Evolutionary conservation across 2,113 vertebrate genomes (phyloP).

Genomic region (Pycnonotus jocosus): DNA sequence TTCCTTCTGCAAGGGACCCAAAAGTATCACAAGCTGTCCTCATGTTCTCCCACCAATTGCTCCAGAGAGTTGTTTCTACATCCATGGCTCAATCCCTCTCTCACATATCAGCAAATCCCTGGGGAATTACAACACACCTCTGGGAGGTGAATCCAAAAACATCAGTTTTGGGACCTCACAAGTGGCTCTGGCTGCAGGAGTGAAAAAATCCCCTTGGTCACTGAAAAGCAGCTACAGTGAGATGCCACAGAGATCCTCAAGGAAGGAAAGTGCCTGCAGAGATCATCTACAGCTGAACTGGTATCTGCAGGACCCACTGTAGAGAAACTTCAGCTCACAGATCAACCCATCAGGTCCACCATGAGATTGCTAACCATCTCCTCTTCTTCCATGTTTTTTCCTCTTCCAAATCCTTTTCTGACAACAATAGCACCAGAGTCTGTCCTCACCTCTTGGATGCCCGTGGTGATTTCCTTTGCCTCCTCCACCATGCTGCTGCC

Average conservation of each 20-base stretch:
- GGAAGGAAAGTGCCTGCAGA: not conserved
- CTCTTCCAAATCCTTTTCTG: not conserved
- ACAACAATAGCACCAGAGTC: not conserved
- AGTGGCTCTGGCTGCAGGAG: not conserved
- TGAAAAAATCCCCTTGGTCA: not conserved
- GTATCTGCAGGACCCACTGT: not conserved
- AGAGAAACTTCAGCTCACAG: not conserved
- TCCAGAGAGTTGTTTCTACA: not conserved
- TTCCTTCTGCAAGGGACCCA: not conserved
- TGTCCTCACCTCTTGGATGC: constrained; percentile 78
- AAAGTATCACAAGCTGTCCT: not conserved
- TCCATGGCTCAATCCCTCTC: not conserved
- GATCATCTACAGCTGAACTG: not conserved
- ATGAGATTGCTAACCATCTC: not conserved
- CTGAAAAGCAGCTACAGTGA: not conserved
- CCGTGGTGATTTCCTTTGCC: constrained; percentile 56
- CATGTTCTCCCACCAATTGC: not conserved
- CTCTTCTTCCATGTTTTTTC: not conserved
- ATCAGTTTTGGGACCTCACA: not conserved
- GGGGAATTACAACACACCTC: not conserved
- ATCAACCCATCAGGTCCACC: not conserved
- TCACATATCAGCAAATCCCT: not conserved
- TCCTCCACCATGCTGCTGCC: constrained; percentile 20
- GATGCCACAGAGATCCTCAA: not conserved
- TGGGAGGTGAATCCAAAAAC: not conserved